Base-by-base conservation (phyloP, 2,113 vertebrate genomes). In the Thalassoma bifasciatum region DNA sequence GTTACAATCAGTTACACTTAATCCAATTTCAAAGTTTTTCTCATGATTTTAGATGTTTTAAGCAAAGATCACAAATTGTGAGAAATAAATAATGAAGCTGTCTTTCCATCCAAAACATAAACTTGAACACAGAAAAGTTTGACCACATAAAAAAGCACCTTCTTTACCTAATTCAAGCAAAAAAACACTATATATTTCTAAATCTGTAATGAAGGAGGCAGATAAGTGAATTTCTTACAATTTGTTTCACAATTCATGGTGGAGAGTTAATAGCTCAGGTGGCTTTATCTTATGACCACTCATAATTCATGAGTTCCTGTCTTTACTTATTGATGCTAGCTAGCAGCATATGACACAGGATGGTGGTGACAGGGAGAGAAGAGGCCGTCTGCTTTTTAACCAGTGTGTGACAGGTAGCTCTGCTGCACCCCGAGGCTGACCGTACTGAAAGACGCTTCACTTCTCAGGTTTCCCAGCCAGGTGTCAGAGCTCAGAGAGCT, bases 401-500 rank as follows among this genome's bases (percentile, higher is more conserved):
- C 75, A 40, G 22, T 51, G 10, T 61, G 74, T 62, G 83, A 85
- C 68, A 61, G 77, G 74, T 19, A 23, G 51, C 60, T 56, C 51
- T 42, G 21, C 62, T 66, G 40, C 22, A 68, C 19, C 52, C 67
- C 1, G 71, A 11, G 58, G 68, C 77, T 59, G 68, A 82, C 73
- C 42, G 26, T 49, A 79, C 61, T 52, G 60, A 66, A 50, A n/a
- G 50, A 60, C 57, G 77, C 74, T 58, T 8, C 66, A 38, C 26
- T 66, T 82, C 77, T 93, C 79, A 4, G 54, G 77, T 93, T 92
- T 89, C 91, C 7, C 61, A 34, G 71, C 21, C 50, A 83, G 91
- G 92, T 90, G 90, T 90, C 84, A 70, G 65, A 79, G 83, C 84
- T 91, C 85, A 86, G 72, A 82, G 62, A 72, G 71, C 77, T 76